Conservation (phyloP, 2,113 vertebrate genomes). For the Axis porcinus region DNA sequence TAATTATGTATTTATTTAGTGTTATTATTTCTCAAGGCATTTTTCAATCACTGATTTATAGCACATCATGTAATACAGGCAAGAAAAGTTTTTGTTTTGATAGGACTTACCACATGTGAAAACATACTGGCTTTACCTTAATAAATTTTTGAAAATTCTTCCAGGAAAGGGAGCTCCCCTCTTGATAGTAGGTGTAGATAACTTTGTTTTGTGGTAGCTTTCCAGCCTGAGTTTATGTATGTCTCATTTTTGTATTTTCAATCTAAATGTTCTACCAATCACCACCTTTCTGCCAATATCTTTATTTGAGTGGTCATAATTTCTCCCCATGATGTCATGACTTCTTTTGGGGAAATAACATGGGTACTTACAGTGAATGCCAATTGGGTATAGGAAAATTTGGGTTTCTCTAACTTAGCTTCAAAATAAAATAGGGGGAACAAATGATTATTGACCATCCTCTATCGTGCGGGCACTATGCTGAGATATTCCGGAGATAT, state of each 20-base stretch:
- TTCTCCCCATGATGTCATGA: background rate
- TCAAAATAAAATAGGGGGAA: background rate
- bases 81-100: background rate
- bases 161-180: background rate
- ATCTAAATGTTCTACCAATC: background rate
- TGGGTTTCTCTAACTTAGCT: background rate
- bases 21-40: slow-evolving; percentile 53
- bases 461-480: background rate
- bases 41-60: slow-evolving; percentile 59
- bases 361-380: background rate
- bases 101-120: background rate
- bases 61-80: background rate
- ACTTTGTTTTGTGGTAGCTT: background rate
- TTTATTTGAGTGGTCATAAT: background rate
- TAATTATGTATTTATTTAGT: slow-evolving; percentile 66
- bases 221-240: background rate
- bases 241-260: background rate
- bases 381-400: background rate
- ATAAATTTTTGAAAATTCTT: background rate
- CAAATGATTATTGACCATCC: background rate
- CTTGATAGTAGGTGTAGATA: background rate
- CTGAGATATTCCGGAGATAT: background rate
- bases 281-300: background rate
- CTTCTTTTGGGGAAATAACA: background rate
- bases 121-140: background rate